Percentiles rank a stretch among this genome's conserved stretches.
Evolutionary conservation across 2,888 invertebrate genomes (phyloP).

Genomic region (Drosophila lacicola): DNA sequence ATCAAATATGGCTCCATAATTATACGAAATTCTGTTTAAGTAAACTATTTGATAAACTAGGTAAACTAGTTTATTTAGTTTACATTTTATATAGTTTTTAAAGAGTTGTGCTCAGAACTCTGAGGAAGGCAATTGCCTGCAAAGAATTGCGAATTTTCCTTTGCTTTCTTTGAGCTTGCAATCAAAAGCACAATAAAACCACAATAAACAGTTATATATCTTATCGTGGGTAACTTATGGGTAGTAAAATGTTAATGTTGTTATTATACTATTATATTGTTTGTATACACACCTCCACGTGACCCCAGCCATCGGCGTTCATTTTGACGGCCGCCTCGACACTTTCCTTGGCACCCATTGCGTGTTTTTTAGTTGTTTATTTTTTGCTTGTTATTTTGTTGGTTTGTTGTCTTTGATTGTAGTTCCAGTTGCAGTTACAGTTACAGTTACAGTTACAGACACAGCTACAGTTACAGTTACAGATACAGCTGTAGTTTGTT

Average conservation of each 20-base stretch:
- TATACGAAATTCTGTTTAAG: too few species aligned
- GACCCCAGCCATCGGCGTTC: constrained; percentile 93
- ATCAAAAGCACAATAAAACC: constrained; percentile 1
- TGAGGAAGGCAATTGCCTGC: too few species aligned
- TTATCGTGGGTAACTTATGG: constrained; percentile 3
- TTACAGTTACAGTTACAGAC: constrained; percentile 13
- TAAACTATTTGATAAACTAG: too few species aligned
- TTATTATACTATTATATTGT: constrained; percentile 11
- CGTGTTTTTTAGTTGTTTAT: constrained; percentile 47
- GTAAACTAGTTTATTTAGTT: too few species aligned
- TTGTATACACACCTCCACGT: constrained; percentile 89
- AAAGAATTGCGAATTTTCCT: background rate
- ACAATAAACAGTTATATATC: background rate
- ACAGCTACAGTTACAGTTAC: constrained; percentile 15
- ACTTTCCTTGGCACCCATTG: constrained; percentile 93
- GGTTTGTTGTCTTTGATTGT: constrained; percentile 43
- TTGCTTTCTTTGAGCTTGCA: background rate
- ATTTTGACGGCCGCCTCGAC: constrained; percentile 91
- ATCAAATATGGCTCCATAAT: too few species aligned
- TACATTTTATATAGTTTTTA: too few species aligned
- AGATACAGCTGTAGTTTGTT: constrained; percentile 44
- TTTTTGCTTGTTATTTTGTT: constrained; percentile 29
- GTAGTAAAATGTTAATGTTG: constrained; percentile 7
- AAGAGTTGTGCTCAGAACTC: too few species aligned
- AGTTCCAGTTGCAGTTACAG: constrained; percentile 31